Base-by-base conservation (phyloP, 2,113 vertebrate species). In the Nesogale talazaci region DNA sequence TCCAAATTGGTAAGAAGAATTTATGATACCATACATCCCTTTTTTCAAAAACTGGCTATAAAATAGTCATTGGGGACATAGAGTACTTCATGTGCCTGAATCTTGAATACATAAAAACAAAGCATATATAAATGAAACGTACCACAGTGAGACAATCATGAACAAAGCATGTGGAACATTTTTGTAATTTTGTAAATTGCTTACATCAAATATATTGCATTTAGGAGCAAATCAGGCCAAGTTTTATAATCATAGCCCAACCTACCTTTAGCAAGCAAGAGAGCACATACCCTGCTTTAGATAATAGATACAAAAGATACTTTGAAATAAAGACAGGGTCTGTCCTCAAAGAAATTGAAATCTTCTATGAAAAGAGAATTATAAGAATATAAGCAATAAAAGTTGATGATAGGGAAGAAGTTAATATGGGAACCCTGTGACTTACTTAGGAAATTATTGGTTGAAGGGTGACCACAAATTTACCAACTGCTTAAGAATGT, bases 321-420 rank as follows among this genome's bases (percentile, higher is more conserved):
- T 59, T 20, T 59, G 42, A 82, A 69, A 16, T 82, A 81, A 84
- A 81, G 14, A 59, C 12, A 81, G 46, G 6, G 46, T 14, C 29
- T 92, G 14, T 36, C 56, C 83, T 74, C 14, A 83, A 74, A 90
- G 25, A 87, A 61, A 19, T 78, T 92, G 42, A 93, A 76, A 40
- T 16, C 52, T 38, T 7, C 11, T 38, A 4, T 85, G 16, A 11
- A 82, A 76, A 67, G 19, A 79, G 59, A 80, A 23, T 87, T 19
- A 77, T 2, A 20, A 92, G 23, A 14, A 83, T 83, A 63, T 61
- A 25, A 80, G 34, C 70, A 52, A 46, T 57, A 75, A 93, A 88
- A 83, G 19, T 29, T 70, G 15, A 72, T 91, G 31, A 14, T 63
- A 1, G 34, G 27, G 40, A 40, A 4, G 16, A 94, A 14, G 46